phyloP scores from a whole-genome alignment of 2,888 invertebrate genomes.

The Epirrhoe tristata region DNA sequence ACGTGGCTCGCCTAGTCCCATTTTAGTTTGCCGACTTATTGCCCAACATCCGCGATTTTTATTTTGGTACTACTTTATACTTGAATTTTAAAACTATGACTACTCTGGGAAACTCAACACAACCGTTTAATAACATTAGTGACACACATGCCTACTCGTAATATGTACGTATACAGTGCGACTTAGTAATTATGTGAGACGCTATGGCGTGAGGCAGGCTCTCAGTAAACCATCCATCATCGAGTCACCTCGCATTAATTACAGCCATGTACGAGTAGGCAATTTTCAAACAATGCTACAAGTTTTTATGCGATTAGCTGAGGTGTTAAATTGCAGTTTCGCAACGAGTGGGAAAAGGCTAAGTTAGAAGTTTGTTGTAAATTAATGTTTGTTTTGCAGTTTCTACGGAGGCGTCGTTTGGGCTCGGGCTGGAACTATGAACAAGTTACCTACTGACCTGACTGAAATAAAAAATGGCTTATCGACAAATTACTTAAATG shows the following conservation, averaged over 20 bases:
- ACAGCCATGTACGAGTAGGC: constrained; percentile 3
- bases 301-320: constrained; percentile 17
- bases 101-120: not conserved
- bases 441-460: no score
- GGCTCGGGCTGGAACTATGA: no score
- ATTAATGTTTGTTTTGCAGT: not conserved
- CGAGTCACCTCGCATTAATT: constrained; percentile 3
- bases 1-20: no score
- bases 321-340: constrained; percentile 15
- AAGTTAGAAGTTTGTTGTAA: not conserved
- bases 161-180: not conserved
- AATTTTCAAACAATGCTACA: constrained; percentile 15
- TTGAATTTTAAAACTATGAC: not conserved
- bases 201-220: not conserved
- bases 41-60: no score
- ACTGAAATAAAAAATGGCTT: no score
- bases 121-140: not conserved
- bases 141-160: not conserved
- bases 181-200: not conserved
- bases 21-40: no score
- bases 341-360: constrained; percentile 5
- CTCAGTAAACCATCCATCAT: constrained; percentile 12
- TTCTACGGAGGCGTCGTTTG: not conserved
- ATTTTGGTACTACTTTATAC: not conserved
- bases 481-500: no score